Evolutionary conservation across 2,113 vertebrate genomes (phyloP), one percentile per base, ranked within the genome.

Genomic region (Hylia prasina): DNA sequence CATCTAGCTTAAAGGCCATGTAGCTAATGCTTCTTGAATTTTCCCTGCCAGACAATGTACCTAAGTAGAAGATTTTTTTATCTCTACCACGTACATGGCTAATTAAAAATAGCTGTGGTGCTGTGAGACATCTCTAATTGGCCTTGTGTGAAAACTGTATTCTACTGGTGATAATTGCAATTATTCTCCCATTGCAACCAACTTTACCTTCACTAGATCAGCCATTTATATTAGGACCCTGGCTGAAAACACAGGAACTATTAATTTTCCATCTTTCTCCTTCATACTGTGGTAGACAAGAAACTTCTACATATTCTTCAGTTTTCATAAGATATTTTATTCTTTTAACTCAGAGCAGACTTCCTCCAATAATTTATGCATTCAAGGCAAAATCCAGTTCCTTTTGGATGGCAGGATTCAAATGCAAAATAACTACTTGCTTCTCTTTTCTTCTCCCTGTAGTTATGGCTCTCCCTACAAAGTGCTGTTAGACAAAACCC

Each of bases 51-150:
- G 47, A 76, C 47, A 84, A 48, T 3, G 4, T 25, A 87, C 61
- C 60, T 33, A 61, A 91, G 79, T 37, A 76, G 40, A 91, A 79
- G 51, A 39, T 37, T 73, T 81, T 78, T 87, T 64, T 15, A 7
- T 77, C 58, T 93, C 54, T 82, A 72, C 57, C 50, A 64, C n/a
- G 73, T 72, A 53, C 15, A 45, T 7, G 56, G 53, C 37, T 90
- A 95, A 95, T 95, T 96, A 93, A 93, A 96, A 95, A 79, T 82
- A 91, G 71, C 33, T 9, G 0, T 83, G 57, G 61, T 45, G 14
- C 44, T 56, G 58, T 25, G 31, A 53, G 57, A 76, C 86, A 77
- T 47, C 64, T 80, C 61, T 96, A 90, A 89, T 45, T 94, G 81
- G 75, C 53, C 73, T 93, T 93, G 39, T 86, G 58, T 82, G 56